Conservation (phyloP, 1,140 invertebrate genomes). For the Zaprionus africanus region DNA sequence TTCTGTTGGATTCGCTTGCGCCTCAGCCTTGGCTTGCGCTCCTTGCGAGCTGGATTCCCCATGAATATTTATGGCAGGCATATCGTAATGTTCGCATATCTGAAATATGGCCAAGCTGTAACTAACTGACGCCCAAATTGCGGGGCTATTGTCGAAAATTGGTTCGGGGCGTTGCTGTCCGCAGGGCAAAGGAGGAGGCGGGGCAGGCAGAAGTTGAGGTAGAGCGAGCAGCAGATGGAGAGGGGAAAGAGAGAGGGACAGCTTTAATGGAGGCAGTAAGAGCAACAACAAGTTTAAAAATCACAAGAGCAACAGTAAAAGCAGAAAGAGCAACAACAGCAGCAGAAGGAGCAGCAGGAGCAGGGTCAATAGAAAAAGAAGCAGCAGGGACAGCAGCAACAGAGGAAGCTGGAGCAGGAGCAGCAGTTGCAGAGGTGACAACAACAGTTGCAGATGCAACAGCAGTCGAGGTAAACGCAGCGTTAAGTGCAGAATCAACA, state of each 20-base stretch:
- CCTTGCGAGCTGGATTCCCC: neutral
- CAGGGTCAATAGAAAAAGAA: neutral
- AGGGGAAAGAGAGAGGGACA: neutral
- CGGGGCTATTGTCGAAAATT: neutral
- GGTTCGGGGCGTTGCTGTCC: neutral
- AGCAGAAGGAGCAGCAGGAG: neutral
- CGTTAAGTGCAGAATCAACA: neutral
- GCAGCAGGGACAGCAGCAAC: neutral
- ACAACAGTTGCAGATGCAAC: neutral
- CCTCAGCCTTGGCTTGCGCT: neutral
- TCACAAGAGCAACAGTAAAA: neutral
- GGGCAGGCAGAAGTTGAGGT: neutral
- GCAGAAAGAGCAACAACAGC: neutral
- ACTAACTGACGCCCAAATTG: constrained; percentile 5
- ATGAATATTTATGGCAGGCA: neutral
- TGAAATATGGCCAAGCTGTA: neutral
- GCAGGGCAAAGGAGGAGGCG: neutral
- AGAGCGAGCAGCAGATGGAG: neutral
- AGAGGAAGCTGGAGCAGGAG: neutral
- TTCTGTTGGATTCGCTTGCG: neutral
- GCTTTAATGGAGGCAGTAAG: neutral
- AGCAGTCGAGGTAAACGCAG: neutral
- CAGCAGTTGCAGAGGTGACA: neutral
- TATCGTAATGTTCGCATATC: neutral
- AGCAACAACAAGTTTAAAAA: neutral